Percentiles rank a stretch among this genome's conserved stretches.
These are phyloP conservation scores for Lycocorax pyrrhopterus DNA, from an alignment of 2,113 vertebrate species.

Conservation along the genomic window DNA sequence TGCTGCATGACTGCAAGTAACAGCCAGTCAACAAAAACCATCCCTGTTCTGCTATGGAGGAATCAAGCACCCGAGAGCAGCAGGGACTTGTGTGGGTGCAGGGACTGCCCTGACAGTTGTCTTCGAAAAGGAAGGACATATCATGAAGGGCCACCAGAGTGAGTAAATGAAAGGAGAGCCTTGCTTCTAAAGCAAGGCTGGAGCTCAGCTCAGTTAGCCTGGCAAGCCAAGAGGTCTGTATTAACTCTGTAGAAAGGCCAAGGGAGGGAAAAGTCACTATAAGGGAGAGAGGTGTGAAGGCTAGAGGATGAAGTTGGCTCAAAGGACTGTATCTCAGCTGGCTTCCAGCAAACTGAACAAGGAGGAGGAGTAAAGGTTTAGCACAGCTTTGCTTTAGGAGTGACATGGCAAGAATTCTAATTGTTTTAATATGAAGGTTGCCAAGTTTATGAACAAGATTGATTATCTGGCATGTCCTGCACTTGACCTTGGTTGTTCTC, in stretches of 20 bases:
- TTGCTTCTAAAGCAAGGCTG: neutral
- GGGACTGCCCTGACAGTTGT: neutral
- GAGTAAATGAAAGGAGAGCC: neutral
- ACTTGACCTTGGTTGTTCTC: neutral
- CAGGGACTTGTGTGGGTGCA: neutral
- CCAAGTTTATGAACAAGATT: neutral
- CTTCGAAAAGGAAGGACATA: neutral
- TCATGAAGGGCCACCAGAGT: neutral
- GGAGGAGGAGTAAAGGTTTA: neutral
- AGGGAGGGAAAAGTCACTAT: neutral
- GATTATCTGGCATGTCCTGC: neutral
- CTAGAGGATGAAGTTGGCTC: neutral
- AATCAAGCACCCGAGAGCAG: neutral
- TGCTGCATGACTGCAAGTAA: neutral
- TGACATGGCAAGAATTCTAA: neutral
- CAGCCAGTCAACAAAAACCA: neutral
- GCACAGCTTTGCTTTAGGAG: neutral
- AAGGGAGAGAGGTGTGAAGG: neutral
- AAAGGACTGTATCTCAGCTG: neutral
- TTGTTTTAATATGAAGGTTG: neutral
- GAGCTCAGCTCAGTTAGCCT: neutral
- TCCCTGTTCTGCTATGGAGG: neutral
- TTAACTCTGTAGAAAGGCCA: neutral
- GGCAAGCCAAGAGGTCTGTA: neutral
- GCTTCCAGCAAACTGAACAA: neutral